These are phyloP conservation scores for Calcarius lapponicus DNA, from an alignment of 2,797 vertebrate genomes.

Conservation along the genomic window DNA sequence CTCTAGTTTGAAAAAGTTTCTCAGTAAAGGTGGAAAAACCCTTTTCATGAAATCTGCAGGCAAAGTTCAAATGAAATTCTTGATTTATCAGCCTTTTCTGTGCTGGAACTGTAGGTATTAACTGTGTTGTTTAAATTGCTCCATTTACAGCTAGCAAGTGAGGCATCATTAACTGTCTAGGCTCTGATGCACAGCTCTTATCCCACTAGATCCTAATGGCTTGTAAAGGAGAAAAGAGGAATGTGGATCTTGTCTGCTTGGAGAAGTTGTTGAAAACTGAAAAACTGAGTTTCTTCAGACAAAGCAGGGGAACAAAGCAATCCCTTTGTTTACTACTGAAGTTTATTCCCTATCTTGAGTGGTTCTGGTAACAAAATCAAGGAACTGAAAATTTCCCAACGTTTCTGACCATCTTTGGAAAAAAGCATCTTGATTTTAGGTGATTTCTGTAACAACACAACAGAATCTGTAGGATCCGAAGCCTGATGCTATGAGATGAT, in stretches of 20 bases:
- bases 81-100: not conserved
- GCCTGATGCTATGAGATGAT: not conserved
- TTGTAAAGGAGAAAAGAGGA: not conserved
- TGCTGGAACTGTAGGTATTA: not conserved
- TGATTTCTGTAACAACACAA: not conserved
- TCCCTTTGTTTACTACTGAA: not conserved
- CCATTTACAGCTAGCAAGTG: not conserved
- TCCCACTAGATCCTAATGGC: not conserved
- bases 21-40: not conserved
- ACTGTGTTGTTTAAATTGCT: not conserved
- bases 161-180: not conserved
- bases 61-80: not conserved
- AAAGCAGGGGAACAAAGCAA: not conserved
- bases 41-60: not conserved
- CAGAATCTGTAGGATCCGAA: not conserved
- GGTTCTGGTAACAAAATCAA: not conserved
- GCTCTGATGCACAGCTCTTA: not conserved
- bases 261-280: not conserved
- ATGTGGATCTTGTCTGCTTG: not conserved
- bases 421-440: not conserved
- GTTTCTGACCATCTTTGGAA: not conserved
- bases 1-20: not conserved
- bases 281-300: not conserved
- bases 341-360: not conserved
- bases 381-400: not conserved